Base-by-base conservation (phyloP, 2,888 invertebrate genomes). In the Tachina fera region DNA sequence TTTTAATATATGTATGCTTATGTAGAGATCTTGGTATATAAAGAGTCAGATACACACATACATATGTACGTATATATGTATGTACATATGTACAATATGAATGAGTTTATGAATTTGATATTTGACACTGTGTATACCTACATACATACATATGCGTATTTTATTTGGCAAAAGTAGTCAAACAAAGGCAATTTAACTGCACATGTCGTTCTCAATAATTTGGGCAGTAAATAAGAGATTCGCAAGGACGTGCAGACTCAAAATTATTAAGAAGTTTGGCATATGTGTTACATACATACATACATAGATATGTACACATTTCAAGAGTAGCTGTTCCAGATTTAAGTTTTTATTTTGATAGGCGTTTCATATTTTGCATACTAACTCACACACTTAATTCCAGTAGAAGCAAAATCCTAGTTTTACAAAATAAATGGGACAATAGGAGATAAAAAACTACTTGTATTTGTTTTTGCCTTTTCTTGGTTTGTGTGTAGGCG, bases 351-450 rank as follows among this genome's bases (percentile, higher is more conserved):
- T 63, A 41, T 58, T 81, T 82, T 10, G 43, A 75, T 79, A 83
- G 86, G 86, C 86, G 86, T 86, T 80, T 76, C 83, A 80, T 77
- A 86, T 86, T 79, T 86, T 83, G 76, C 60, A 75, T 72, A 80
- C 60, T 63, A 19, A 49, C 51, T 49, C 41, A 41, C 13, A 47
- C 60, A 68, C 43, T 39, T 13, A 45, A 16, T 70, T 39, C 67
- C n/a, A 14, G 65, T 14, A 19, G 11, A 31, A 31, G 45, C 3
- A 67, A 16, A 67, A 49, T 49, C 10, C 10, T 49, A n/a, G 13
- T 22, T 67, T 22, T 19, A 8, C 39, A n/a, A 47, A 63, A 58
- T 51, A 41, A 67, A 49, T n/a, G 31, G 70, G 51, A 19, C 61
- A 71, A 72, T 67, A 70, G 41, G 47, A 41, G 22, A 75, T 51